These are phyloP conservation scores for Poecilus cupreus DNA, from an alignment of 2,888 invertebrate genomes.

Conservation along the genomic window DNA sequence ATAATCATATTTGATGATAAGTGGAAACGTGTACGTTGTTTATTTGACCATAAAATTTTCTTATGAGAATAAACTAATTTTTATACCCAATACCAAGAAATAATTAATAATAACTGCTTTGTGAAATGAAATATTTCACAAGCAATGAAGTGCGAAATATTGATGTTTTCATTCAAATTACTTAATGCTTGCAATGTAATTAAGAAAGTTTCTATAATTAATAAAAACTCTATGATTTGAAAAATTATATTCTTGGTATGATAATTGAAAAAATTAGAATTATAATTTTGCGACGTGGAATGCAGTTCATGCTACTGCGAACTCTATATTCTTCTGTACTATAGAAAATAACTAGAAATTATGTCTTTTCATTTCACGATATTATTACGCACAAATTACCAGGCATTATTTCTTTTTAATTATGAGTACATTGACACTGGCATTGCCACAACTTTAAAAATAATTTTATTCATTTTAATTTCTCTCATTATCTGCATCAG, in stretches of 20 bases:
- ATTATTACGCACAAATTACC: constrained; percentile 16
- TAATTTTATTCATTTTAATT: constrained; percentile 11
- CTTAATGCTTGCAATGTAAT: background rate
- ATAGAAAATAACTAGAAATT: constrained; percentile 11
- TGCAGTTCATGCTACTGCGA: background rate
- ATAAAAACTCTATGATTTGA: background rate
- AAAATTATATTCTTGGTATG: background rate
- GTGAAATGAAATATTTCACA: constrained; percentile 23
- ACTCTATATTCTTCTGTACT: constrained; percentile 2
- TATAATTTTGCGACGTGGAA: background rate
- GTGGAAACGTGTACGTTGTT: background rate
- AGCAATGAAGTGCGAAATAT: constrained; percentile 20
- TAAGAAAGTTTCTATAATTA: constrained; percentile 13
- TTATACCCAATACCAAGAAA: background rate
- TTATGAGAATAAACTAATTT: background rate
- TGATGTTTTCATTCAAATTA: background rate
- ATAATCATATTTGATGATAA: constrained; percentile 11
- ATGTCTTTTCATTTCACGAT: background rate
- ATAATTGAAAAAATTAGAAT: background rate
- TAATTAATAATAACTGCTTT: constrained; percentile 1
- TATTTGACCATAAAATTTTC: background rate
- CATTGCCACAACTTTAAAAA: no score
- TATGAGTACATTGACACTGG: constrained; percentile 25
- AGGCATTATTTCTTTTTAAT: background rate
- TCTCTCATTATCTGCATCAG: no score